phyloP scores from a whole-genome alignment of 2,113 vertebrate species.

The Dasyprocta punctata region DNA sequence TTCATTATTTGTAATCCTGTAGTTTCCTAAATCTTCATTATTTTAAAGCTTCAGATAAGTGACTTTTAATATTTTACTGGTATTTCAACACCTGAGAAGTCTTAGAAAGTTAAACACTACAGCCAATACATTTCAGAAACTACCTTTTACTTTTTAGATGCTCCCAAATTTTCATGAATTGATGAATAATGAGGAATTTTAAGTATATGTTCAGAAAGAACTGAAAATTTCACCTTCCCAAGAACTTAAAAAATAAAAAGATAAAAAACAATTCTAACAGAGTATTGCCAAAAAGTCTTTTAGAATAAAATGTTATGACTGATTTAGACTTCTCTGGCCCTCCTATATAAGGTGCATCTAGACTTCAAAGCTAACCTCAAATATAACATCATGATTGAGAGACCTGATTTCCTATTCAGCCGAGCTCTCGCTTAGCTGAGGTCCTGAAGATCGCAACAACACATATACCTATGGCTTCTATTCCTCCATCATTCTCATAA shows the following conservation, averaged over 20 bases:
- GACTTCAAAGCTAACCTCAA: not conserved
- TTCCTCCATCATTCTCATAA: accelerated
- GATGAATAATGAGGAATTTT: slow-evolving; percentile 5
- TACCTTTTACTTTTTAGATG: not conserved
- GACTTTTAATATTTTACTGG: not conserved
- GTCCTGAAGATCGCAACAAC: not conserved
- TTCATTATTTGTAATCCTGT: not conserved
- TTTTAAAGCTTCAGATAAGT: not conserved
- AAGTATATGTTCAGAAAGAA: slow-evolving; percentile 28
- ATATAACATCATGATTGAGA: not conserved
- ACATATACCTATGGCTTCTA: not conserved
- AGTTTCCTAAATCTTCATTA: slow-evolving; percentile 15
- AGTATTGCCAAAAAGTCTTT: slow-evolving; percentile 60
- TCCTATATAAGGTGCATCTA: not conserved
- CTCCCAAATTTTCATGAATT: not conserved
- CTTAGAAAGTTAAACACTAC: not conserved
- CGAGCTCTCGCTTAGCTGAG: not conserved
- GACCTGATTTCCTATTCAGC: not conserved
- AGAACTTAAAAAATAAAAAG: slow-evolving; percentile 52
- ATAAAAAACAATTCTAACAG: slow-evolving; percentile 66
- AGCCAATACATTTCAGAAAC: not conserved
- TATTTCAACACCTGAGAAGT: slow-evolving; percentile 2
- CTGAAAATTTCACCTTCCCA: slow-evolving; percentile 58
- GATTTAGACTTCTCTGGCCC: not conserved
- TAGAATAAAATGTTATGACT: not conserved